Evolutionary conservation across 30 jellyfish, hydroid and myxozoan species (phyloP).

Genomic region (Hydractinia symbiolongicarpus): DNA sequence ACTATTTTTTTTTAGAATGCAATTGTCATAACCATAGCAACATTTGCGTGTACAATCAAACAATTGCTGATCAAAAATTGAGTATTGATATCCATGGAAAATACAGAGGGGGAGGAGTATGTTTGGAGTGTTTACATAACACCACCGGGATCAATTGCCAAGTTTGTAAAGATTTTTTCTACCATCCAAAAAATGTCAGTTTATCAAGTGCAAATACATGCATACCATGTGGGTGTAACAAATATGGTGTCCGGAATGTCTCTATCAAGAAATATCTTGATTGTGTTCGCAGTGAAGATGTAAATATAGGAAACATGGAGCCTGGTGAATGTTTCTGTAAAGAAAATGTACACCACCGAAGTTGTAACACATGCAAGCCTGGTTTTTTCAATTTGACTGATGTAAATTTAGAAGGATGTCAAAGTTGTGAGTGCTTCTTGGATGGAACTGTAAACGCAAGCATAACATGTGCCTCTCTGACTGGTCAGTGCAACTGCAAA

Average conservation of each 20-base stretch:
- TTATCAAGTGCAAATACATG: neutral
- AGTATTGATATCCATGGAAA: constrained; percentile 51
- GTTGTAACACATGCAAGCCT: constrained; percentile 63
- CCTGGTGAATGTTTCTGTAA: constrained; percentile 96
- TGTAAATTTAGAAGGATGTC: constrained; percentile 60
- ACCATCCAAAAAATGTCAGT: neutral
- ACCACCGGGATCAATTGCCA: constrained; percentile 54
- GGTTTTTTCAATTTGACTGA: constrained; percentile 63
- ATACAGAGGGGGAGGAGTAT: constrained; percentile 87
- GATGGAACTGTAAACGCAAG: constrained; percentile 75
- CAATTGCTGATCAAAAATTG: constrained; percentile 50
- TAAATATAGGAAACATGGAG: constrained; percentile 38
- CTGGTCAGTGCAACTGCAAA: constrained; percentile 82
- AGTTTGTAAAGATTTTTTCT: constrained; percentile 15
- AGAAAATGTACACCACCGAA: constrained; percentile 49
- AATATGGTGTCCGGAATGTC: constrained; percentile 45
- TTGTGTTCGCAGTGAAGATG: constrained; percentile 56
- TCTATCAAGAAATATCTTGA: constrained; percentile 51
- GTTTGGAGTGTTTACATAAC: constrained; percentile 32
- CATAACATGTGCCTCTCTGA: constrained; percentile 38
- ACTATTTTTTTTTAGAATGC: constrained; percentile 60
- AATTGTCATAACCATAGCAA: constrained; percentile 71
- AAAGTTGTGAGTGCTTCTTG: constrained; percentile 51
- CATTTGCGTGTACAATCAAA: constrained; percentile 56
- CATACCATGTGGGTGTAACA: constrained; percentile 55